A percentile compares a stretch with the other conserved stretches of the same genome.
Evolutionary conservation across 2,888 invertebrate genomes (phyloP).

Genomic region (Pheosia gnoma): DNA sequence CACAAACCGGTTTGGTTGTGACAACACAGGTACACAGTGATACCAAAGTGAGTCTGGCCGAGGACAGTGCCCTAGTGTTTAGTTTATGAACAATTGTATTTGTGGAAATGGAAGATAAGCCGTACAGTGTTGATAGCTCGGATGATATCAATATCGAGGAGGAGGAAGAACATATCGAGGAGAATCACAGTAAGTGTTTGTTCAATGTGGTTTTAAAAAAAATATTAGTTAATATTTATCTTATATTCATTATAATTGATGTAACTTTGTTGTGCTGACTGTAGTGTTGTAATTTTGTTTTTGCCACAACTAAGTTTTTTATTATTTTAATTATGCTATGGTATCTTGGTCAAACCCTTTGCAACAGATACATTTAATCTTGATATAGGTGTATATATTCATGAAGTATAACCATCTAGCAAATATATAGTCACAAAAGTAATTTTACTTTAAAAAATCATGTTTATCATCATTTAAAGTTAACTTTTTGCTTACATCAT

Average conservation of each 20-base stretch:
- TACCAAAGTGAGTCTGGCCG: slow-evolving; percentile 58
- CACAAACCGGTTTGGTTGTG: slow-evolving; percentile 76
- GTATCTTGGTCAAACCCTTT: too few species aligned
- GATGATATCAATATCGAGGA: slow-evolving; percentile 81
- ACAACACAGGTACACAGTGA: slow-evolving; percentile 68
- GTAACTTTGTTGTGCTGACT: too few species aligned
- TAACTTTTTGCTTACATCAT: background rate
- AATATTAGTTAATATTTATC: background rate
- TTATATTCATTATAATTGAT: background rate
- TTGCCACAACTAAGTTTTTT: too few species aligned
- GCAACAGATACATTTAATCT: too few species aligned
- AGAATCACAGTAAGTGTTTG: slow-evolving; percentile 69
- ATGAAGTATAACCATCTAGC: too few species aligned
- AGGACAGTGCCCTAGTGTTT: slow-evolving; percentile 71
- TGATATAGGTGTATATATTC: too few species aligned
- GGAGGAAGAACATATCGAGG: slow-evolving; percentile 74
- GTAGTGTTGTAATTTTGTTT: too few species aligned
- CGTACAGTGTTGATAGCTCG: slow-evolving; percentile 80
- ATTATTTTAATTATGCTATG: too few species aligned
- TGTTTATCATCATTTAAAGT: too few species aligned
- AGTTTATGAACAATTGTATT: slow-evolving; percentile 63
- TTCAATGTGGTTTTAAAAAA: slow-evolving; percentile 3
- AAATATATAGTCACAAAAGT: too few species aligned
- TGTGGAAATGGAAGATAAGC: slow-evolving; percentile 80
- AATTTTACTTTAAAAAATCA: too few species aligned